Evolutionary conservation across 2,797 vertebrate species (phyloP).

Genomic region (Coregonus ussuriensis): DNA sequence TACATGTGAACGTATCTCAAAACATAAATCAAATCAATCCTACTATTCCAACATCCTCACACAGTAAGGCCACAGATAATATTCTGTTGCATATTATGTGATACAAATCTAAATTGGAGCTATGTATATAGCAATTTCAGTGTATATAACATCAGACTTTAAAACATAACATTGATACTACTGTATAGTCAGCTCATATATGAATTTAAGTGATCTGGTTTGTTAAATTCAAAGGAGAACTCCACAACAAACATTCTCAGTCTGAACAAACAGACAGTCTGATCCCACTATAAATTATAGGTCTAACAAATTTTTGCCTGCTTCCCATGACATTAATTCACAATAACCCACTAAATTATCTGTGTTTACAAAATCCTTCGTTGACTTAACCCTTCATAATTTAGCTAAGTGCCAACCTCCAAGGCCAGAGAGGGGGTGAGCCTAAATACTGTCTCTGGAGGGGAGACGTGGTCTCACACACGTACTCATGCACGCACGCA

Average conservation of each 20-base stretch:
- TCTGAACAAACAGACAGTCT: constrained; percentile 22
- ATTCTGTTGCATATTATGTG: background rate
- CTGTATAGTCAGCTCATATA: background rate
- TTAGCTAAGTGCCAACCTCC: background rate
- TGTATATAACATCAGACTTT: background rate
- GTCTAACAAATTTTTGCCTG: constrained; percentile 15
- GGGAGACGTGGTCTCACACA: background rate
- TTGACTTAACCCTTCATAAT: constrained; percentile 15
- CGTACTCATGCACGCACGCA: too few relatives aligned
- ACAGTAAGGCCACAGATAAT: background rate
- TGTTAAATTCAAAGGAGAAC: background rate
- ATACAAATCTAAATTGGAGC: background rate
- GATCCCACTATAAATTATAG: constrained; percentile 47
- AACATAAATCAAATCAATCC: too few relatives aligned
- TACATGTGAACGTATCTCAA: too few relatives aligned
- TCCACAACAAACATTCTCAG: constrained; percentile 15
- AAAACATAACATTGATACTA: background rate
- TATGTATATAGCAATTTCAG: background rate
- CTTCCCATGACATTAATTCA: constrained; percentile 54
- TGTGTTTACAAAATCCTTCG: constrained; percentile 30
- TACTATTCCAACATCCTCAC: background rate
- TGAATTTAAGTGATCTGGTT: background rate
- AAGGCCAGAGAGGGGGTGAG: background rate
- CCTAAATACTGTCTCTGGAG: background rate
- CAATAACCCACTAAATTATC: constrained; percentile 47